A percentile compares a stretch with the other conserved stretches of the same genome.
These are phyloP conservation scores for Zosterops borbonicus DNA, from an alignment of 2,113 vertebrate genomes.

Conservation along the genomic window DNA sequence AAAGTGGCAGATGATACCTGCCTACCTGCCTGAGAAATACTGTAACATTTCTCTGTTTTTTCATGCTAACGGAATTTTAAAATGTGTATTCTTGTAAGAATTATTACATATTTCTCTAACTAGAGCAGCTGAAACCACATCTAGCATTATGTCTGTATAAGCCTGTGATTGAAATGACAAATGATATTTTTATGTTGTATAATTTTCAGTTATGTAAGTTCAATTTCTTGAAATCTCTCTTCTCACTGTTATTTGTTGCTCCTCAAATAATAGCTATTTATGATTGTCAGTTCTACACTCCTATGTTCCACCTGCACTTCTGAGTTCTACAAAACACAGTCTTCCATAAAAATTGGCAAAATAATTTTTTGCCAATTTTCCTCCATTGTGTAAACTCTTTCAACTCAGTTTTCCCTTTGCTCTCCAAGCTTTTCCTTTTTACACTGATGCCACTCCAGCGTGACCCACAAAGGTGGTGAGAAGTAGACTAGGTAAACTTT, in stretches of 20 bases:
- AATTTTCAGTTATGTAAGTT: not conserved
- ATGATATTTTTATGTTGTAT: not conserved
- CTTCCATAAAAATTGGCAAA: not conserved
- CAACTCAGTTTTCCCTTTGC: not conserved
- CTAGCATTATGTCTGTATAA: not conserved
- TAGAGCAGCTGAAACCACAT: not conserved
- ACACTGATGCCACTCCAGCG: accelerated
- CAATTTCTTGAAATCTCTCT: not conserved
- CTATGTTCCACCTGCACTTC: not conserved
- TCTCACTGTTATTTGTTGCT: not conserved
- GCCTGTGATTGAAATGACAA: constrained; percentile 12
- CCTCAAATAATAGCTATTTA: not conserved
- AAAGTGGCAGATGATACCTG: not conserved
- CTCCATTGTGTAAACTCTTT: not conserved
- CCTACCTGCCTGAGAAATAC: not conserved
- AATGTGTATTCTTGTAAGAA: not conserved
- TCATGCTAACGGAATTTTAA: not conserved
- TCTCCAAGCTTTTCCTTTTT: not conserved
- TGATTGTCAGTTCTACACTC: not conserved
- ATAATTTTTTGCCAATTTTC: not conserved
- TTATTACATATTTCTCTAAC: not conserved
- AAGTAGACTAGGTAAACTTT: not conserved
- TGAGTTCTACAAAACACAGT: not conserved
- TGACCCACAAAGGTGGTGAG: not conserved
- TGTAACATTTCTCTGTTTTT: not conserved